These are phyloP conservation scores for Okapia johnstoni DNA, from an alignment of 2,113 vertebrate species.

Conservation along the genomic window DNA sequence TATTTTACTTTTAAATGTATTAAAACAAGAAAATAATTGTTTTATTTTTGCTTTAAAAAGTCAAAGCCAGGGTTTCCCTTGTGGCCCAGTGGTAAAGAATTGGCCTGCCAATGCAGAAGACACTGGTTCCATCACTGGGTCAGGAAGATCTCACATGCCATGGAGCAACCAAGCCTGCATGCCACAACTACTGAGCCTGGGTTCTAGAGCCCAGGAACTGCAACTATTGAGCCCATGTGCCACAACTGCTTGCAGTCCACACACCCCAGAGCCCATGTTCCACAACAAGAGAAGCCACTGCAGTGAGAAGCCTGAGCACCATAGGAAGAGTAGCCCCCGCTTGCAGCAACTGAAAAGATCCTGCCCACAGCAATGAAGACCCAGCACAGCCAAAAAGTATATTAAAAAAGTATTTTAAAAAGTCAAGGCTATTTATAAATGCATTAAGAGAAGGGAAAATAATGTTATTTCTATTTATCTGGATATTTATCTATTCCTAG, in stretches of 20 bases:
- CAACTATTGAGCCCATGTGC: neutral
- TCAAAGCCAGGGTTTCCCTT: neutral
- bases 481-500: neutral
- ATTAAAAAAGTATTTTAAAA: neutral
- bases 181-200: neutral
- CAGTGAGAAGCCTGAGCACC: neutral
- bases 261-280: neutral
- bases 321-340: neutral
- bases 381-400: neutral
- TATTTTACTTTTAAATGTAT: neutral
- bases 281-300: neutral
- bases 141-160: neutral
- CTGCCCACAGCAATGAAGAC: neutral
- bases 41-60: neutral
- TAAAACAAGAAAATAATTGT: neutral
- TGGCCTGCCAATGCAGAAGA: neutral
- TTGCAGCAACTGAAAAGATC: neutral
- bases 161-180: neutral
- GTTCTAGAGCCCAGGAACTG: neutral
- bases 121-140: neutral
- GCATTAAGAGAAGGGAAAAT: neutral
- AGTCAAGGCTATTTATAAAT: neutral
- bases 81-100: neutral
- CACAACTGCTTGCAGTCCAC: rapidly evolving
- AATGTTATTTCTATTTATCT: neutral